These are phyloP conservation scores for Musca vetustissima DNA, from an alignment of 1,140 invertebrate genomes.

Conservation along the genomic window DNA sequence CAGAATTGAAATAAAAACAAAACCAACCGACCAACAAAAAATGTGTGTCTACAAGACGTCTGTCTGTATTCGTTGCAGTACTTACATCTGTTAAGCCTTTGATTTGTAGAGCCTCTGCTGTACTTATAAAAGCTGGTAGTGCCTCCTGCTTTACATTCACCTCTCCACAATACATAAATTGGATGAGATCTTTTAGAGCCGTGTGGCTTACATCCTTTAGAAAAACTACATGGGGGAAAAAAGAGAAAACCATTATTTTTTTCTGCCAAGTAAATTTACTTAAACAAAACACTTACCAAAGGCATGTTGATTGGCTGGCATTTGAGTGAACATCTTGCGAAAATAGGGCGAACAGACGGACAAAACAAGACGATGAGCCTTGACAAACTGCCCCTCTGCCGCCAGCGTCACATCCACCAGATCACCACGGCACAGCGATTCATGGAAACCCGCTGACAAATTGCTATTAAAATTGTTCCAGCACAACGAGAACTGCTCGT, in stretches of 20 bases:
- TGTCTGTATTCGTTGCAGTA: constrained; percentile 29
- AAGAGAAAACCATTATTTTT: constrained; percentile 21
- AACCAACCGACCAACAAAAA: neutral
- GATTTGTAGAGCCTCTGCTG: constrained; percentile 81
- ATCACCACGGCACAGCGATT: constrained; percentile 70
- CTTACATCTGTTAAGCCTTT: constrained; percentile 71
- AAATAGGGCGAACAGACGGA: constrained; percentile 84
- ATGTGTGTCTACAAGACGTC: neutral
- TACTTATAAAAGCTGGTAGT: constrained; percentile 78
- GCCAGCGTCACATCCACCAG: constrained; percentile 79
- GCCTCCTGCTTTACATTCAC: constrained; percentile 84
- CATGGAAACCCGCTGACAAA: constrained; percentile 70
- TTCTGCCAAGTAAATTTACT: neutral
- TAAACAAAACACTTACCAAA: constrained; percentile 55
- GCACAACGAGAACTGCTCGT: constrained; percentile 72
- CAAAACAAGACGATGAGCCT: constrained; percentile 78
- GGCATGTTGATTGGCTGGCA: constrained; percentile 62
- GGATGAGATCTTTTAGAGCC: constrained; percentile 75
- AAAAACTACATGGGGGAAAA: constrained; percentile 70
- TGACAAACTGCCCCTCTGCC: constrained; percentile 73
- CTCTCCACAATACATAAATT: constrained; percentile 87
- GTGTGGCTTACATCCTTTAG: constrained; percentile 78
- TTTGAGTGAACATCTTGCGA: constrained; percentile 72
- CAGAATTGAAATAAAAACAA: constrained; percentile 6
- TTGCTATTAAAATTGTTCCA: constrained; percentile 76